Evolutionary conservation across 2,113 vertebrate species (phyloP), one percentile per base, ranked within the genome.

Genomic region (Artemisiospiza belli): DNA sequence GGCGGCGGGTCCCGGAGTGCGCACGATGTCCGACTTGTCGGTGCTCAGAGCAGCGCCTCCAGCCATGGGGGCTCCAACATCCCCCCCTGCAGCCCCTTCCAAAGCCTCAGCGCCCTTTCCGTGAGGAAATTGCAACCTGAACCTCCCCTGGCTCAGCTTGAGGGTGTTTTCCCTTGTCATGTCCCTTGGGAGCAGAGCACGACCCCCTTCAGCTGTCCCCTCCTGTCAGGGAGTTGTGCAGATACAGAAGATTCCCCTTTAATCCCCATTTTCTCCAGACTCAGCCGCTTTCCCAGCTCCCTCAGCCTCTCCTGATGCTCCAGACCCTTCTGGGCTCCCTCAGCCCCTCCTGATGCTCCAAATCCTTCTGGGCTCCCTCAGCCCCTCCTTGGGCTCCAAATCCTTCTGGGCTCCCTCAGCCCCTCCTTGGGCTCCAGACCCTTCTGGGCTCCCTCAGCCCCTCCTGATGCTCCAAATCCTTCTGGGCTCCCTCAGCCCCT

Each of bases 1-100:
- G 3, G 20, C 6, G 5, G 0, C 6, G 7, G 30, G 25, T 2
- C 1, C n/a, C 10, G 0, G 1, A 3, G 1, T 1, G 30, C 0
- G 35, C 5, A 4, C 5, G 1, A 0, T 11, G 11, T 12, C 10
- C 25, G 5, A 11, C 20, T 22, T 57, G 12, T 22, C 5, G 31
- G 31, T 15, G 19, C 23, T 5, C 15, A 12, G 24, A 19, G 37
- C 25, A 8, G 1, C 55, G 3, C 20, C 16, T 6, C 8, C 33
- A 2, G n/a, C 23, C 10, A 2, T 18, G 19, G 41, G 15, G 15
- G 1, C 4, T 20, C 28, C 52, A 1, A 2, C 43, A 5, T 4
- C 21, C 5, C 44, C 31, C 83, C 4, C 37, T 14, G 13, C 31
- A 37, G 25, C 21, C 17, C 9, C 54, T 68, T 5, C 21, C 54